These are phyloP conservation scores for Carduelis carduelis DNA, from an alignment of 2,797 vertebrate genomes.

Conservation along the genomic window DNA sequence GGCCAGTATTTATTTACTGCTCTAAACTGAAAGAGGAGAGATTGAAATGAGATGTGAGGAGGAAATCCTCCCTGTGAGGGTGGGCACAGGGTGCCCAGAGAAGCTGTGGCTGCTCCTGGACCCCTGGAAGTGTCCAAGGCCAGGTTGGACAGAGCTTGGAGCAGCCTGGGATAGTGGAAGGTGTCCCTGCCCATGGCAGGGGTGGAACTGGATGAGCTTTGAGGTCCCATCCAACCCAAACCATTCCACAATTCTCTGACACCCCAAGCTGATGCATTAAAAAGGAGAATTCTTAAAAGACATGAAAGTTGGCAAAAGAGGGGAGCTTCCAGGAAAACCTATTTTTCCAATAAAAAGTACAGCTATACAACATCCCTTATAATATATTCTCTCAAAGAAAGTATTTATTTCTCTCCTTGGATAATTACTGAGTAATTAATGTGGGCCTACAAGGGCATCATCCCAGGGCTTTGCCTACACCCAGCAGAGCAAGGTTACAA, in stretches of 20 bases:
- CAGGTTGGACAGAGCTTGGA: rapidly evolving
- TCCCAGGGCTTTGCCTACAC: neutral
- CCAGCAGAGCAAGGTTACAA: neutral
- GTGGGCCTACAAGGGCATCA: neutral
- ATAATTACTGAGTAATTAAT: neutral
- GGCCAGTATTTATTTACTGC: neutral
- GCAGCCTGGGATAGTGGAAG: rapidly evolving
- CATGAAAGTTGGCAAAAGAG: neutral
- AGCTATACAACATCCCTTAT: neutral
- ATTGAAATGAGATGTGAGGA: neutral
- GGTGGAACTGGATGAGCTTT: neutral
- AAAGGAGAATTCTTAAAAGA: neutral
- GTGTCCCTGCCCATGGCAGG: neutral
- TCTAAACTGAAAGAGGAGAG: neutral
- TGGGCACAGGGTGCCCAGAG: neutral
- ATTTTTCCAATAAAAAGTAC: neutral
- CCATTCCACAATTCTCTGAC: neutral
- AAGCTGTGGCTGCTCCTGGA: neutral
- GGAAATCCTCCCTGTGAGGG: neutral
- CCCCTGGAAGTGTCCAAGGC: neutral
- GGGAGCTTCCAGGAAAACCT: neutral
- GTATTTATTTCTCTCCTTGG: neutral
- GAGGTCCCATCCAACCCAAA: neutral
- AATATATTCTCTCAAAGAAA: neutral
- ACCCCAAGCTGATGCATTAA: neutral